Percentiles rank a stretch among this genome's conserved stretches.
phyloP scores from a whole-genome alignment of 2,797 vertebrate species.

The Danio choprae region DNA sequence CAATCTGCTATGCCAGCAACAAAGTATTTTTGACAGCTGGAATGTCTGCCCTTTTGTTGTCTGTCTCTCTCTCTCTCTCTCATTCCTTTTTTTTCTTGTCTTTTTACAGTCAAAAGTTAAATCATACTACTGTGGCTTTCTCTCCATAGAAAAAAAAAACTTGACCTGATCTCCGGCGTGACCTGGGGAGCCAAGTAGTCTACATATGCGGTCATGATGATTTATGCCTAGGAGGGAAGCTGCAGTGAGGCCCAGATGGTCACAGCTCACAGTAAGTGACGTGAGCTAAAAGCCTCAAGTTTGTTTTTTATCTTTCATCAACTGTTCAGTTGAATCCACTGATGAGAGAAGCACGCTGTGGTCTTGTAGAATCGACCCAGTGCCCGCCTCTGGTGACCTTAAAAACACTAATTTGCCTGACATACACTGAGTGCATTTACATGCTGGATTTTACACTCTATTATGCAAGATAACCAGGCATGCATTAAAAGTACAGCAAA shows the following conservation, averaged over 20 bases:
- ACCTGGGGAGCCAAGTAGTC: constrained; percentile 25
- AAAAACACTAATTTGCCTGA: not conserved
- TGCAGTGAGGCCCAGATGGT: constrained; percentile 29
- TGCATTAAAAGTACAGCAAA: not conserved
- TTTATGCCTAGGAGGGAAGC: constrained; percentile 19
- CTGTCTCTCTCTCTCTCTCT: not conserved
- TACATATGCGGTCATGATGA: constrained; percentile 23
- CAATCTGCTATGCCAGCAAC: constrained; percentile 30
- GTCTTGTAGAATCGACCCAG: constrained; percentile 11
- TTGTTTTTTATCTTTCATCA: constrained; percentile 43
- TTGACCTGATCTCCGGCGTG: constrained; percentile 43
- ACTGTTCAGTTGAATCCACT: constrained; percentile 17
- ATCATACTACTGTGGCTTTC: not conserved
- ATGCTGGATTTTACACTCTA: not conserved
- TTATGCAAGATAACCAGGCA: not conserved
- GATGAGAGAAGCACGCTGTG: not conserved
- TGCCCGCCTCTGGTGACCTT: not conserved
- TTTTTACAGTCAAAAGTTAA: constrained; percentile 4
- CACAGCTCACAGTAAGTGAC: constrained; percentile 14
- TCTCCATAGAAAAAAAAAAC: not conserved
- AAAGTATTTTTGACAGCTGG: constrained; percentile 38
- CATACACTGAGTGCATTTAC: not conserved
- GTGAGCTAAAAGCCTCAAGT: constrained; percentile 24
- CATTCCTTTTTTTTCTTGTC: not conserved
- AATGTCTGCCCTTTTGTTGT: constrained; percentile 48